Base-by-base conservation (phyloP, 2,797 vertebrate species). In the Luscinia megarhynchos region DNA sequence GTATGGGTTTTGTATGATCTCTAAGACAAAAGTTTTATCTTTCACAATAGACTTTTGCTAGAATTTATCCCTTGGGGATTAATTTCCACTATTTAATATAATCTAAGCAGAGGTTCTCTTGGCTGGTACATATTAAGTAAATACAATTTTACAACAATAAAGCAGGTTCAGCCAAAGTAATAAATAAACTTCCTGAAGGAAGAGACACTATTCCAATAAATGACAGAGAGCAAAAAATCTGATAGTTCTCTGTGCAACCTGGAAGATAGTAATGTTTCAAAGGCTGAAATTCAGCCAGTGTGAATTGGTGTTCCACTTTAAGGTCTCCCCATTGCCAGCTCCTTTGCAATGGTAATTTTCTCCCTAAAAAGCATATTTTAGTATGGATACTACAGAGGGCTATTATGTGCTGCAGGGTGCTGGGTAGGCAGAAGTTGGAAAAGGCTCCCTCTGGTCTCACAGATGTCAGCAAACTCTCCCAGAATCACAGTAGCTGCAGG, bases 401-500 rank as follows among this genome's bases (percentile, higher is more conserved):
- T 80, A 4, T 80, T 70, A 29, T 45, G 38, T 91, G 78, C 77
- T 90, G n/a, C 34, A 51, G 74, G 59, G 34, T 14, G 1, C 34
- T 87, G 61, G 59, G 72, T 84, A 76, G 91, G 36, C 48, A 61
- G 68, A 85, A 69, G 61, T 68, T 93, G 51, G 77, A 81, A 92
- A 72, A 88, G n/a, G 20, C 54, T 95, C 72, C 72, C 64, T 81
- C 92, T 68, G 59, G 55, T 94, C 62, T 95, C 75, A 57, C 69
- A 93, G 80, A 85, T 93, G 86, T 76, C 88, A 86, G 69, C 40
- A 94, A 92, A 51, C 46, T 80, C 72, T 66, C 67, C 73, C 34
- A 36, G 32, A 91, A 88, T 61, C 68, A 73, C 32, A 62, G 84
- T 89, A 87, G 94, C 95, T 95, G 88, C 90, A 84, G 90, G 94